These are phyloP conservation scores for Microcaecilia unicolor DNA, from an alignment of 2,797 vertebrate genomes.

Conservation along the genomic window DNA sequence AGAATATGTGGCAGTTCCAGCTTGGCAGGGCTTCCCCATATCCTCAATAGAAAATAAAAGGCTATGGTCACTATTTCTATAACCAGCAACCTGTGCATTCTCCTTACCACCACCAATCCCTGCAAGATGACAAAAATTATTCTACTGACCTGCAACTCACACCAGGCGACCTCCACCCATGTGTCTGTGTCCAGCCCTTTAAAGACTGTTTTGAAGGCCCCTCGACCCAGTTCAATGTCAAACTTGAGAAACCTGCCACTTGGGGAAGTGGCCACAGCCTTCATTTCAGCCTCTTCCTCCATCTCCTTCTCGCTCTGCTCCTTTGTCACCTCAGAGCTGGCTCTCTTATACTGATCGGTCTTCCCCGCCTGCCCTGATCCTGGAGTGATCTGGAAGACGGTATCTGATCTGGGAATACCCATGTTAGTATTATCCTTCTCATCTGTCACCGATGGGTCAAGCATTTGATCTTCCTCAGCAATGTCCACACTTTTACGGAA, in stretches of 20 bases:
- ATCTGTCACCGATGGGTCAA: constrained; percentile 27
- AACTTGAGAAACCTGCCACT: constrained; percentile 88
- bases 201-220: constrained; percentile 90
- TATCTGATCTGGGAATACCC: constrained; percentile 13
- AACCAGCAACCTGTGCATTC: constrained; percentile 21
- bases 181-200: constrained; percentile 92
- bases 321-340: constrained; percentile 30
- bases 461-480: constrained; percentile 64
- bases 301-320: constrained; percentile 78
- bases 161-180: constrained; percentile 95
- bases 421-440: constrained; percentile 16
- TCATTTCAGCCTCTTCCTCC: constrained; percentile 90
- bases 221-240: constrained; percentile 86
- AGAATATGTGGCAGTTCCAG: too few species aligned
- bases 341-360: constrained; percentile 28
- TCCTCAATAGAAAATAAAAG: too few species aligned
- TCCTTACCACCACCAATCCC: constrained; percentile 26
- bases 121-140: neutral
- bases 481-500: constrained; percentile 75
- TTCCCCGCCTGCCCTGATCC: constrained; percentile 27
- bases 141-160: constrained; percentile 82
- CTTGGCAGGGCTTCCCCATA: too few species aligned
- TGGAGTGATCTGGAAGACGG: constrained; percentile 14
- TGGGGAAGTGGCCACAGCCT: constrained; percentile 86
- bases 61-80: constrained; percentile 21